phyloP scores from a whole-genome alignment of 2,797 vertebrate species.

The Ctenosaura bakeri region DNA sequence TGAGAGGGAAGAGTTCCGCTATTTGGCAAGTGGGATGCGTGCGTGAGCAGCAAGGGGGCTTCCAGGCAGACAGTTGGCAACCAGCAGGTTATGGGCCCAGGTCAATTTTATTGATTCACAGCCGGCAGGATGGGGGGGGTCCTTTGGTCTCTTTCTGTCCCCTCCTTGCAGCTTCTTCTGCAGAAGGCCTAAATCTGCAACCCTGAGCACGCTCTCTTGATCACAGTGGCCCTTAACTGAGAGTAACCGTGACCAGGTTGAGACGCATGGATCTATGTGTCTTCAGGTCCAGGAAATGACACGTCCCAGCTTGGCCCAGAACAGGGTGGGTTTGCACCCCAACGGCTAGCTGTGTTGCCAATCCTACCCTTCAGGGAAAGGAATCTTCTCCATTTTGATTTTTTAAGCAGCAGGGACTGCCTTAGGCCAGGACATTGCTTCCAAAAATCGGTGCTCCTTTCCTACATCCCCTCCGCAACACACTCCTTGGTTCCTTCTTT shows the following conservation, averaged over 20 bases:
- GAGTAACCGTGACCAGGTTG: too few species aligned
- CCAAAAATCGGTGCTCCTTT: not conserved
- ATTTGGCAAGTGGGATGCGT: not conserved
- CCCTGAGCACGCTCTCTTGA: too few species aligned
- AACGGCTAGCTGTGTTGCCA: not conserved
- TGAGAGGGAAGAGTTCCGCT: not conserved
- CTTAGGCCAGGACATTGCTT: not conserved
- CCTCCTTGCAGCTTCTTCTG: not conserved
- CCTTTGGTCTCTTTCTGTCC: not conserved
- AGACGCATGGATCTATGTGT: too few species aligned
- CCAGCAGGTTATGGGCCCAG: not conserved
- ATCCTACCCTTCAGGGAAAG: not conserved
- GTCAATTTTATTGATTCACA: fast-evolving
- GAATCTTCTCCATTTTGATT: not conserved
- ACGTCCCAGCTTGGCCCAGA: too few species aligned
- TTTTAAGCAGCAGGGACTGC: fast-evolving
- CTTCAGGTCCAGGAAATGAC: too few species aligned
- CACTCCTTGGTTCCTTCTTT: too few species aligned
- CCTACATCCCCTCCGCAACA: too few species aligned
- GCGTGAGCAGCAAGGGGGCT: not conserved
- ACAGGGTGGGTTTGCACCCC: not conserved
- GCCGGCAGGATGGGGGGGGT: not conserved
- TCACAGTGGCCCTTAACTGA: too few species aligned
- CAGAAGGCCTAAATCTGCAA: too few species aligned
- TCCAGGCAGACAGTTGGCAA: not conserved